Evolutionary conservation across 2,888 invertebrate species (phyloP).

Genomic region (Nowickia ferox): DNA sequence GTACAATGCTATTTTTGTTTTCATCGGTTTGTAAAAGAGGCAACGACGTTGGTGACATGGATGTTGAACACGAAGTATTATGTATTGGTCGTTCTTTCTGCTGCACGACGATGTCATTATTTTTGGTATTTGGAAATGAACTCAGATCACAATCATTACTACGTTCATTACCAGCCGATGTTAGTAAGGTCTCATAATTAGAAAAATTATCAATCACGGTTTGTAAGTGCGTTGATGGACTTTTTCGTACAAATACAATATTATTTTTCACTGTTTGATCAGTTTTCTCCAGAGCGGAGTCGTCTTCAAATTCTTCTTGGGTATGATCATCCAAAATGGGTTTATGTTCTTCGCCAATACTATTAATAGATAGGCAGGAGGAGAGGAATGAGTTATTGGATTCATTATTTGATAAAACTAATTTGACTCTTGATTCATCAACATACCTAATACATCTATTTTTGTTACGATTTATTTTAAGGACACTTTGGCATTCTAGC

Average conservation of each 20-base stretch:
- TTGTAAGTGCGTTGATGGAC: constrained; percentile 8
- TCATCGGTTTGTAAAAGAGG: constrained; percentile 45
- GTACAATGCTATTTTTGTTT: constrained; percentile 56
- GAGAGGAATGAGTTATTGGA: constrained; percentile 49
- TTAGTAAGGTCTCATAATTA: constrained; percentile 22
- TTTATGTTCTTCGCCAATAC: constrained; percentile 21
- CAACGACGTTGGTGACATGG: constrained; percentile 1
- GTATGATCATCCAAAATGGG: constrained; percentile 36
- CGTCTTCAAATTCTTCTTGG: constrained; percentile 37
- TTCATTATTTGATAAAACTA: constrained; percentile 48
- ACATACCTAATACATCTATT: constrained; percentile 29
- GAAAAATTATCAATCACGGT: background rate
- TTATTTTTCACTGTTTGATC: constrained; percentile 31
- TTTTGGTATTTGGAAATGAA: background rate
- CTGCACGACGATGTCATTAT: background rate
- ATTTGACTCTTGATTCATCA: constrained; percentile 38
- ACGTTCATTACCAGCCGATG: background rate
- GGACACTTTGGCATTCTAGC: constrained; percentile 58
- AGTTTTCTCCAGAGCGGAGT: background rate
- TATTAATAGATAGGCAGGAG: constrained; percentile 37
- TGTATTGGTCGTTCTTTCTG: constrained; percentile 21
- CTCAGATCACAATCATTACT: background rate
- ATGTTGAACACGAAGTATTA: constrained; percentile 17
- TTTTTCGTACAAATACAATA: constrained; percentile 34
- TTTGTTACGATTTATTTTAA: constrained; percentile 49